Evolutionary conservation across 2,888 invertebrate genomes (phyloP).

Genomic region (Zygaena filipendulae): DNA sequence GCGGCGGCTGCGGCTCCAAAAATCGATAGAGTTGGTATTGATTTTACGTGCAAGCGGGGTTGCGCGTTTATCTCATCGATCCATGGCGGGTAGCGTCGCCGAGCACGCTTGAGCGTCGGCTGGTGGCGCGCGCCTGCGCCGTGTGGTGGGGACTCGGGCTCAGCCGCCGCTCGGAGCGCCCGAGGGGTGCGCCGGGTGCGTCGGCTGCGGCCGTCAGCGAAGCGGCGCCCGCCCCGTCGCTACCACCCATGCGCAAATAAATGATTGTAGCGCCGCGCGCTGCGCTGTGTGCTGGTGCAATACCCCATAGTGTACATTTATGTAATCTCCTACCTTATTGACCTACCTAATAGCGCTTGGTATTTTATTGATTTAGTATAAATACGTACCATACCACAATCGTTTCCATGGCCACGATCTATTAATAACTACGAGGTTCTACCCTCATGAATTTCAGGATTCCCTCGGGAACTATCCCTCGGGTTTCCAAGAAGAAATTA

Average conservation of each 20-base stretch:
- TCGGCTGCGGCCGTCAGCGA: slow-evolving; percentile 8
- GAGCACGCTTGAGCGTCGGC: slow-evolving; percentile 18
- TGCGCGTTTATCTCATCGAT: slow-evolving; percentile 84
- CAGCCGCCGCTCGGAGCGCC: slow-evolving; percentile 22
- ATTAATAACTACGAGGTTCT: too few species aligned
- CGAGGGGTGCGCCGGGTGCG: too few species aligned
- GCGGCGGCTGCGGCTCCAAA: slow-evolving; percentile 73
- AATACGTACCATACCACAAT: too few species aligned
- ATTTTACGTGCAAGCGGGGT: slow-evolving; percentile 75
- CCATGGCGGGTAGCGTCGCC: slow-evolving; percentile 42
- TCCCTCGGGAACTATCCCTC: too few species aligned
- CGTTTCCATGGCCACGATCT: too few species aligned
- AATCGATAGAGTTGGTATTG: slow-evolving; percentile 82
- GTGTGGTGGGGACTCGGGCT: slow-evolving; percentile 22
- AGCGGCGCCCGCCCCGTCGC: slow-evolving; percentile 31
- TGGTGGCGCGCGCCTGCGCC: slow-evolving; percentile 40
- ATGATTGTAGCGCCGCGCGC: too few species aligned
- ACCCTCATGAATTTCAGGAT: too few species aligned
- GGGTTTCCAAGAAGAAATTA: too few species aligned
- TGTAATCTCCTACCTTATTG: too few species aligned
- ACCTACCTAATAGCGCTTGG: too few species aligned
- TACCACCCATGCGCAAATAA: slow-evolving; percentile 56
- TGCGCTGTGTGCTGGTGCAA: slow-evolving; percentile 4
- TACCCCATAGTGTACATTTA: neutral
- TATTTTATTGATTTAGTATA: too few species aligned